These are phyloP conservation scores for Pseudotriccus pelzelni DNA, from an alignment of 2,797 vertebrate species.

Conservation along the genomic window DNA sequence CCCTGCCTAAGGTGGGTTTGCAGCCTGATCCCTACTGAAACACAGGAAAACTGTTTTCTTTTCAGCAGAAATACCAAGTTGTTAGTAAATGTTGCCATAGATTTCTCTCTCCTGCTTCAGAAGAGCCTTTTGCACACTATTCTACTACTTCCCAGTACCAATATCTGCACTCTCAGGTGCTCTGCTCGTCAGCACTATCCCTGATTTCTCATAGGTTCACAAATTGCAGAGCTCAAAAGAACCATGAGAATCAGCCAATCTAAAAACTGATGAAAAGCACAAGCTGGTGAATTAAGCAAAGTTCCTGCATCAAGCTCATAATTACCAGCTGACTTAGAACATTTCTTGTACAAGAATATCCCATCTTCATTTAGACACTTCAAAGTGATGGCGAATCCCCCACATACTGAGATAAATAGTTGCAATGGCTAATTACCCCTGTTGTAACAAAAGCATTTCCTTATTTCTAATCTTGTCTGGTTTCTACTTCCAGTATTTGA, in stretches of 20 bases:
- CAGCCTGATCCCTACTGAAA: neutral
- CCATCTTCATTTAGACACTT: constrained; percentile 62
- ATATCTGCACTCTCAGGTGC: constrained; percentile 4
- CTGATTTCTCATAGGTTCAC: constrained; percentile 38
- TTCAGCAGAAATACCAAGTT: neutral
- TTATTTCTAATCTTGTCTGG: constrained; percentile 51
- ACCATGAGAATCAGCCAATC: constrained; percentile 42
- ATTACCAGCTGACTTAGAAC: constrained; percentile 65
- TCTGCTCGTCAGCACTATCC: constrained; percentile 22
- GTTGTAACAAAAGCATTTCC: constrained; percentile 53
- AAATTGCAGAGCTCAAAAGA: constrained; percentile 50
- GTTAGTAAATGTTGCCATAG: neutral
- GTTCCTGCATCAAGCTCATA: constrained; percentile 43
- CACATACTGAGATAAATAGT: constrained; percentile 46
- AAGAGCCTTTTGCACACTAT: neutral
- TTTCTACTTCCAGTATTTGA: constrained; percentile 56
- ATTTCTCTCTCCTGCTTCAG: neutral
- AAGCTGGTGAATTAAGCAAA: constrained; percentile 64
- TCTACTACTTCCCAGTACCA: neutral
- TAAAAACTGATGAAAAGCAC: constrained; percentile 62
- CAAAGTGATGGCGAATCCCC: constrained; percentile 51
- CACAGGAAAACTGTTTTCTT: neutral
- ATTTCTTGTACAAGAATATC: constrained; percentile 64
- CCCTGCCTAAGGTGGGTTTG: neutral
- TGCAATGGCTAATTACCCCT: constrained; percentile 51